Evolutionary conservation across 1,140 invertebrate genomes (phyloP).

Genomic region (Drosophila erecta): DNA sequence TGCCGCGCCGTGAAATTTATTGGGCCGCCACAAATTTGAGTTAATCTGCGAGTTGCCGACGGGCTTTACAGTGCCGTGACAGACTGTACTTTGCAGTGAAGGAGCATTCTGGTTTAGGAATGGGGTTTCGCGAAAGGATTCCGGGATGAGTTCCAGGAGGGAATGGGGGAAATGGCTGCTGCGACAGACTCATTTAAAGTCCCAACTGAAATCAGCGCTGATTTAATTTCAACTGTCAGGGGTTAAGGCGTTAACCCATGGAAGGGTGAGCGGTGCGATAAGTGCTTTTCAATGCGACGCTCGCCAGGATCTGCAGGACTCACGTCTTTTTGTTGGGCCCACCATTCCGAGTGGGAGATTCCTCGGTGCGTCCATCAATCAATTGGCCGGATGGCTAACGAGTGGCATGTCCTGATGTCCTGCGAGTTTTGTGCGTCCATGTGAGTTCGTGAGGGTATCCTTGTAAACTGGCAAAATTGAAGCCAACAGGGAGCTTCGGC

Average conservation of each 20-base stretch:
- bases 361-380: conserved; percentile 70
- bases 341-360: conserved; percentile 45
- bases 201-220: conserved; percentile 62
- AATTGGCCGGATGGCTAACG: conserved; percentile 68
- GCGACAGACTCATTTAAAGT: conserved; percentile 59
- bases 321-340: conserved; percentile 22
- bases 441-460: conserved; percentile 7
- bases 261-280: conserved; percentile 62
- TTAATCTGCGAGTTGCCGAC: conserved; percentile 65
- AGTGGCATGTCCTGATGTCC: conserved; percentile 46
- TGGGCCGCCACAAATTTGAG: conserved; percentile 76
- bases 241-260: conserved; percentile 14
- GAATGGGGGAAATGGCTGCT: not conserved
- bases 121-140: conserved; percentile 6
- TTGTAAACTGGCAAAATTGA: conserved; percentile 7
- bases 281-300: conserved; percentile 67
- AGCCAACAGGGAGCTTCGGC: conserved; percentile 24
- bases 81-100: conserved; percentile 47
- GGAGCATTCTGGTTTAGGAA: conserved; percentile 13
- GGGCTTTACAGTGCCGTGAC: conserved; percentile 42
- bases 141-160: not conserved
- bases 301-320: conserved; percentile 14
- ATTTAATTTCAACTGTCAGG: conserved; percentile 64
- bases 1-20: conserved; percentile 71
- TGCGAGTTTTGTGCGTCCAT: conserved; percentile 16